Base-by-base conservation (phyloP, 2,113 vertebrate genomes). In the Gallinago jamesoni region DNA sequence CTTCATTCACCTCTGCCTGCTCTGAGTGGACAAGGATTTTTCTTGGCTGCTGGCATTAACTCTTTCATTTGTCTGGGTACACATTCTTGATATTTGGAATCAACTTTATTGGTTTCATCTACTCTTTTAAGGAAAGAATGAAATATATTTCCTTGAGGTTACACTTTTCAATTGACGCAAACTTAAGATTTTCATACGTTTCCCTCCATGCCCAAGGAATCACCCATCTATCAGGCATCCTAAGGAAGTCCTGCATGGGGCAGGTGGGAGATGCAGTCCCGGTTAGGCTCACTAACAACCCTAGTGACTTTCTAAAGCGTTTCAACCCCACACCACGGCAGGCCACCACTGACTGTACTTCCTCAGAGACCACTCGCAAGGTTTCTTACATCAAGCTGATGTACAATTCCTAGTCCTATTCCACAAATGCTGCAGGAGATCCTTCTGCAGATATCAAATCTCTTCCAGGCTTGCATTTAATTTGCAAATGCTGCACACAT, bases 281-380 rank as follows among this genome's bases (percentile, higher is more conserved):
- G 3, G 45, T 35, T 57, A 45, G 14, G 21, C 14, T 47, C 3
- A 1, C 37, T 17, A 27, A 57, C 23, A 81, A 33, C 69, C 27
- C 69, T 50, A 59, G 47, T 0, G 0, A 33, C 57, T 41, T 85
- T 24, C 52, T 86, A 30, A 63, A 80, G 72, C 11, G 64, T 33
- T 63, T 72, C 25, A 64, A 14, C 3, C 20, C 24, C 7, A 4
- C 1, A 1, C 9, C 13, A 31, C 8, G 21, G 50, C 22, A 6
- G 1, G 17, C 47, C 39, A 74, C n/a, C 9, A 30, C 3, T 30
- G 28, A 5, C 60, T 27, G 7, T 19, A 27, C n/a, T 68, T 52
- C 37, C 47, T 84, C 90, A 89, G 59, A 72, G 22, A 59, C 37
- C 2, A 11, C 37, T 75, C 81, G 25, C 31, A 70, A 81, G 33